A percentile compares a stretch with the other conserved stretches of the same genome.
phyloP scores from a whole-genome alignment of 1,140 invertebrate genomes.

The Archivesica marissinica region DNA sequence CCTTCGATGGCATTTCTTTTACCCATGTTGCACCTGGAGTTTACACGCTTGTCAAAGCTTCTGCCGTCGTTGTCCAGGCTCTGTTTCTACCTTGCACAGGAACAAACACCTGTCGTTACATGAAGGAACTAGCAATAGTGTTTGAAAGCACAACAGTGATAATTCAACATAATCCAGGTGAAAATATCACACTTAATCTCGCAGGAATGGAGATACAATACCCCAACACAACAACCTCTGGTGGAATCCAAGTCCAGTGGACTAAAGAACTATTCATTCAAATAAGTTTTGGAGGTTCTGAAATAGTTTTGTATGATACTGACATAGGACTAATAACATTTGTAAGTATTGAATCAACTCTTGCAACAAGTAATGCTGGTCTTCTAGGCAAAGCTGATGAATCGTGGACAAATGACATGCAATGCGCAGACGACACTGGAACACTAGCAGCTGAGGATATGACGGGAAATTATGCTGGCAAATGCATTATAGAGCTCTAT shows the following conservation, averaged over 20 bases:
- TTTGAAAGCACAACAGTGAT: background rate
- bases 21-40: slow-evolving; percentile 59
- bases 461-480: slow-evolving; percentile 26
- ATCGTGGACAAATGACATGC: slow-evolving; percentile 35
- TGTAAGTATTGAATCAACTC: slow-evolving; percentile 1
- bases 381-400: slow-evolving; percentile 30
- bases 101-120: slow-evolving; percentile 51
- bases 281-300: background rate
- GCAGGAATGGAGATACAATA: background rate
- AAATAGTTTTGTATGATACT: slow-evolving; percentile 23
- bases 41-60: slow-evolving; percentile 53
- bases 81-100: slow-evolving; percentile 66
- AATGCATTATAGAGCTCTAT: slow-evolving; percentile 26
- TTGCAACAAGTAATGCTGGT: slow-evolving; percentile 6
- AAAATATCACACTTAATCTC: slow-evolving; percentile 13
- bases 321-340: slow-evolving; percentile 32
- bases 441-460: background rate
- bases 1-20: slow-evolving; percentile 64
- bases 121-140: slow-evolving; percentile 26
- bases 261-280: slow-evolving; percentile 21
- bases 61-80: slow-evolving; percentile 48
- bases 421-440: background rate
- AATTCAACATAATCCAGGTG: slow-evolving; percentile 29
- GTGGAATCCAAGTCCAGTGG: slow-evolving; percentile 10
- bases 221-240: background rate